Evolutionary conservation across 2,113 vertebrate species (phyloP).

Genomic region (Pelmatolapia mariae): DNA sequence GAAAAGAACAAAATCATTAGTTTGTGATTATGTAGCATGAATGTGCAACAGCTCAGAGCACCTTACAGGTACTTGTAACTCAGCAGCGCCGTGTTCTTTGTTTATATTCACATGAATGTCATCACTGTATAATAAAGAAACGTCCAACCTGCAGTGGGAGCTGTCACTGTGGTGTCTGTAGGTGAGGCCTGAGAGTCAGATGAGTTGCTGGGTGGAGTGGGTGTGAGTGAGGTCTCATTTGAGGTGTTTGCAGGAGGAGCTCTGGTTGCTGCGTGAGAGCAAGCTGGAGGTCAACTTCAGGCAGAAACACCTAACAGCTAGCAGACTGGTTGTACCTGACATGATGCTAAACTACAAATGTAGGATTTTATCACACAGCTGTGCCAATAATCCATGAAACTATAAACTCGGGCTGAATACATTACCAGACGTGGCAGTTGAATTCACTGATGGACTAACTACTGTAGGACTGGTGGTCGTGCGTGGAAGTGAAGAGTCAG

Average conservation of each 20-base stretch:
- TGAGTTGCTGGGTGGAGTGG: not conserved
- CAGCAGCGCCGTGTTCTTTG: not conserved
- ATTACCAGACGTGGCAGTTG: fast-evolving
- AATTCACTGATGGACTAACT: not conserved
- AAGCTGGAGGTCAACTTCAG: not conserved
- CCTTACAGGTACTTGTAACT: not conserved
- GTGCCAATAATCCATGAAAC: not conserved
- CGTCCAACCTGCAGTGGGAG: not conserved
- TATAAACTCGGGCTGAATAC: not conserved
- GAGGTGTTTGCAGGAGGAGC: not conserved
- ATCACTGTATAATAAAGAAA: not conserved
- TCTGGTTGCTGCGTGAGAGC: not conserved
- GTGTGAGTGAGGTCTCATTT: not conserved
- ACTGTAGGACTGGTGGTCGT: fast-evolving
- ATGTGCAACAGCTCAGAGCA: not conserved
- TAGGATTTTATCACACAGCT: not conserved
- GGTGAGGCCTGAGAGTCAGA: not conserved
- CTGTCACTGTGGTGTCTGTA: not conserved
- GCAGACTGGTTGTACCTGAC: not conserved
- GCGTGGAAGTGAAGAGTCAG: fast-evolving
- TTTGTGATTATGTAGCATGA: not conserved
- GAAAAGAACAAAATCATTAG: not conserved
- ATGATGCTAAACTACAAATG: not conserved
- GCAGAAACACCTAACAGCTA: not conserved
- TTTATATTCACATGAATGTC: not conserved